Conservation (phyloP, 1,140 invertebrate genomes). For the Whitmania pigra region DNA sequence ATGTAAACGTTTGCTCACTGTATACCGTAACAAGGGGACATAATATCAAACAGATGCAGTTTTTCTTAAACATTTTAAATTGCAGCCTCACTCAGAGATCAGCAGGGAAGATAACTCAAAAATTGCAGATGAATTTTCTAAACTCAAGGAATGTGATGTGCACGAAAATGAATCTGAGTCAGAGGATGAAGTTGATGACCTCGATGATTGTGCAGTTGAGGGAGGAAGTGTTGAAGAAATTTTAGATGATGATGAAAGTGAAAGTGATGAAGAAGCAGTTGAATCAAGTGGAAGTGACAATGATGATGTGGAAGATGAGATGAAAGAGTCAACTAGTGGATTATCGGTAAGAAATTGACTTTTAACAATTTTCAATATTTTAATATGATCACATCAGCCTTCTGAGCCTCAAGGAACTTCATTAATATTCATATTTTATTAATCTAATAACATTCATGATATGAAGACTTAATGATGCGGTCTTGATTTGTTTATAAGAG, state of each 20-base stretch:
- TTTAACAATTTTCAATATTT: neutral
- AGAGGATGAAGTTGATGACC: neutral
- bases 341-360: conserved; percentile 10
- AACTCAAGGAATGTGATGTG: no score
- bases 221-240: conserved; percentile 21
- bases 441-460: conserved; percentile 17
- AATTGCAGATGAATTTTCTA: no score
- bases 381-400: no score
- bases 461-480: conserved; percentile 4
- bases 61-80: no score
- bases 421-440: neutral
- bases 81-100: no score
- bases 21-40: no score
- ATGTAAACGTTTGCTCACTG: no score
- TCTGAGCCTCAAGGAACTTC: no score
- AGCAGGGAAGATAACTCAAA: no score
- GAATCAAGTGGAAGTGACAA: conserved; percentile 5
- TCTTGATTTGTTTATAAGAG: neutral
- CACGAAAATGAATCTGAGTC: no score
- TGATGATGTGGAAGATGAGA: neutral
- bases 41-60: no score
- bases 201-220: conserved; percentile 14
- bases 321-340: conserved; percentile 9
- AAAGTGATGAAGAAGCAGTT: conserved; percentile 25
- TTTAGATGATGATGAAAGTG: conserved; percentile 23